Percentiles rank a stretch among this genome's conserved stretches.
Evolutionary conservation across 2,888 invertebrate genomes (phyloP).

Genomic region (Hemicrepidius hirtus): DNA sequence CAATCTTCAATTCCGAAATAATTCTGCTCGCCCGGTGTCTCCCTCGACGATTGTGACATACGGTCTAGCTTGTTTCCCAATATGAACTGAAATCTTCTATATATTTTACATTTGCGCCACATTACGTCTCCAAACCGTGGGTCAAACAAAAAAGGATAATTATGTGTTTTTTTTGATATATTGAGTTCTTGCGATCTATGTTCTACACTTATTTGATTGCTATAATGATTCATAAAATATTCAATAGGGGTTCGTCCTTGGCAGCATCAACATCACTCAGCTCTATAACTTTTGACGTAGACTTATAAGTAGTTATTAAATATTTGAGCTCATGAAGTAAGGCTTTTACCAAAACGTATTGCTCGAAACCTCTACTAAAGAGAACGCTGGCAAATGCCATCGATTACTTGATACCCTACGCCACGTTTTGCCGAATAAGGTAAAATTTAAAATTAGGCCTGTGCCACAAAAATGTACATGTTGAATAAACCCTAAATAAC

Average conservation of each 20-base stretch:
- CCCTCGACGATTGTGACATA: slow-evolving; percentile 62
- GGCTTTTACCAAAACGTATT: slow-evolving; percentile 22
- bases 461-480: neutral
- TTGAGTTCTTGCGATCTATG: slow-evolving; percentile 15
- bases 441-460: slow-evolving; percentile 10
- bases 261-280: slow-evolving; percentile 23
- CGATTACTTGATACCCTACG: slow-evolving; percentile 22
- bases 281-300: slow-evolving; percentile 29
- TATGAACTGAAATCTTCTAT: slow-evolving; percentile 22
- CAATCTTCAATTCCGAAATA: slow-evolving; percentile 65
- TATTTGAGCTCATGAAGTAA: slow-evolving; percentile 29
- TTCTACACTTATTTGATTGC: slow-evolving; percentile 25
- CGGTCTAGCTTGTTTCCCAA: slow-evolving; percentile 46
- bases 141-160: slow-evolving; percentile 10
- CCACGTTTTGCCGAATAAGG: neutral
- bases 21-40: slow-evolving; percentile 57
- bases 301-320: slow-evolving; percentile 35
- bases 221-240: slow-evolving; percentile 32
- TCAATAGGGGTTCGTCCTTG: slow-evolving; percentile 21
- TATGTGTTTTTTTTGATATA: slow-evolving; percentile 1
- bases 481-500: neutral
- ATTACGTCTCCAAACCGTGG: slow-evolving; percentile 6
- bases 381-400: slow-evolving; percentile 24
- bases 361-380: slow-evolving; percentile 14
- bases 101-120: slow-evolving; percentile 24